Conservation (phyloP, 2,797 vertebrate genomes). For the Trachurus trachurus region DNA sequence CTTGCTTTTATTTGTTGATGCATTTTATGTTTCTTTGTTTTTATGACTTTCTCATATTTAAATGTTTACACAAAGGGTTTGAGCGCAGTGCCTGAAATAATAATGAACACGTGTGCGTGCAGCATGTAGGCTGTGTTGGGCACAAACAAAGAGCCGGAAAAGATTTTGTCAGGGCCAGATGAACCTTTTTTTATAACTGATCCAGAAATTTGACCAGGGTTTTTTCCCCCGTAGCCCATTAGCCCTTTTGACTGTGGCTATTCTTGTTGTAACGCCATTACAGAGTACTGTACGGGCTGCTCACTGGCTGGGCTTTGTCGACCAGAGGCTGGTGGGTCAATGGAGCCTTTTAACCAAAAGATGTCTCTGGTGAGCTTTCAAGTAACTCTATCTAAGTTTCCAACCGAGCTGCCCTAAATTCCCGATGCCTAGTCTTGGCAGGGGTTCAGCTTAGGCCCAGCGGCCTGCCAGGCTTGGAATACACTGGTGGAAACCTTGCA, state of each 20-base stretch:
- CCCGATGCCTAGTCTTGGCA: too few species aligned
- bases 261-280: too few species aligned
- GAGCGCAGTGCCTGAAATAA: background rate
- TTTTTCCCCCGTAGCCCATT: too few species aligned
- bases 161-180: background rate
- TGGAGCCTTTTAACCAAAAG: background rate
- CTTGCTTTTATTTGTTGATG: background rate
- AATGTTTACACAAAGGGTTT: background rate
- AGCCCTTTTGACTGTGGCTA: too few species aligned
- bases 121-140: background rate
- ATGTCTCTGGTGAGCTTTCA: background rate
- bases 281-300: background rate
- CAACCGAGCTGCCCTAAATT: background rate
- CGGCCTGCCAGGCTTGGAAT: too few species aligned
- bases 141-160: background rate
- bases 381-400: background rate
- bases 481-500: background rate
- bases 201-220: background rate
- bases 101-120: background rate
- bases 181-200: background rate
- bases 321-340: background rate
- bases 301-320: background rate
- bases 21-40: slow-evolving; percentile 2
- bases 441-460: too few species aligned
- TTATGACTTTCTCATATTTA: background rate